Percentiles rank a stretch among this genome's conserved stretches.
Evolutionary conservation across 1,140 invertebrate genomes (phyloP).

Genomic region (Sesamia nonagrioides): DNA sequence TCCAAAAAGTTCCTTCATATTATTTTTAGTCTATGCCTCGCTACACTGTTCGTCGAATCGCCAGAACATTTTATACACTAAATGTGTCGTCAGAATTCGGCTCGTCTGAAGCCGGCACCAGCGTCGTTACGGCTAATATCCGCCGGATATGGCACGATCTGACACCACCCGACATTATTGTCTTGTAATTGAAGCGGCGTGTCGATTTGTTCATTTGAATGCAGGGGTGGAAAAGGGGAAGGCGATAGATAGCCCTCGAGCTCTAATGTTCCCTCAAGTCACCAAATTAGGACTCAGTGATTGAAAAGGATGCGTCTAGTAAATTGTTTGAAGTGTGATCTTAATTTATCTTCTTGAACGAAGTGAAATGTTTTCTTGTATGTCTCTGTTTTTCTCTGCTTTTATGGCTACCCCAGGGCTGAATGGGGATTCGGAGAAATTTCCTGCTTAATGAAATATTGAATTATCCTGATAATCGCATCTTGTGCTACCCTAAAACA

Average conservation of each 20-base stretch:
- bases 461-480: too few species aligned
- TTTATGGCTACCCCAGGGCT: neutral
- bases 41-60: constrained; percentile 58
- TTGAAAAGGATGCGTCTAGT: constrained; percentile 34
- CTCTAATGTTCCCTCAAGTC: constrained; percentile 18
- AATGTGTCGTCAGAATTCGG: constrained; percentile 83
- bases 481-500: neutral
- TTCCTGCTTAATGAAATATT: neutral
- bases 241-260: constrained; percentile 25
- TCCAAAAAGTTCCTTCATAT: constrained; percentile 22
- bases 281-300: constrained; percentile 6
- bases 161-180: constrained; percentile 74
- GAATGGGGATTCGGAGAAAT: neutral
- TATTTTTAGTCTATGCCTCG: constrained; percentile 1
- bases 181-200: constrained; percentile 82
- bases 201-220: constrained; percentile 77
- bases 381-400: too few species aligned
- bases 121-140: constrained; percentile 77
- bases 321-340: constrained; percentile 36
- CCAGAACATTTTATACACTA: constrained; percentile 66
- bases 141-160: constrained; percentile 78
- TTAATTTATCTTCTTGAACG: constrained; percentile 32
- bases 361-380: constrained; percentile 2
- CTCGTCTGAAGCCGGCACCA: constrained; percentile 64
- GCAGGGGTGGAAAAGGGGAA: constrained; percentile 44